Evolutionary conservation across 2,797 vertebrate species (phyloP), one percentile per base, ranked within the genome.

Genomic region (Staurois parvus): DNA sequence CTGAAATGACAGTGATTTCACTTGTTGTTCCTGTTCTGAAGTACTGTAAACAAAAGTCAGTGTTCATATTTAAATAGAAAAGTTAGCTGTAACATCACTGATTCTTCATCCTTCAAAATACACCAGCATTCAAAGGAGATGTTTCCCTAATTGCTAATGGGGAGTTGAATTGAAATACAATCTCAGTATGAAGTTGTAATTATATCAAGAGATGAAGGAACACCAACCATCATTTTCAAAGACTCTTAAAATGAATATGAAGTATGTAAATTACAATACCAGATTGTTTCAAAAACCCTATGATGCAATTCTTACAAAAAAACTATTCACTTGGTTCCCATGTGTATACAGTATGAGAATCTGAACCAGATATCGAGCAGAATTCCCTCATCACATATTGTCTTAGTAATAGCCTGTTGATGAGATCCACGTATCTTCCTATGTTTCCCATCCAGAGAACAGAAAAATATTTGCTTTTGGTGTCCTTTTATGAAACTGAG

Each of bases 181-280:
- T 83, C 91, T 10, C 89, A 87, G 73, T 97, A 96, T 28, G 89
- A 96, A n/a, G 87, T 91, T 0, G 84, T 76, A 91, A 93, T 9
- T 87, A 70, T 0, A 94, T 91, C 1, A 86, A 95, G 85, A 17
- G 95, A 96, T 17, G 88, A 93, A 72, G 96, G 95, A 0, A 85
- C 2, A 0, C 95, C 94, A 0, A 4, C 90, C 95, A 1, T 94
- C 90, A 4, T 88, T 89, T 30, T 90, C 87, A 0, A 92, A 85
- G 32, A 75, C 91, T 4, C 6, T 96, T 82, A 89, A 86, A 3
- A 89, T 96, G 24, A 87, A 91, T 0, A 84, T 96, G 79, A 91
- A 90, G 78, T 95, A 96, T 84, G 91, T 95, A 8, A 96, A 96
- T 84, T 95, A 96, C 84, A 96, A 96, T 21, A 89, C 93, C 1